These are phyloP conservation scores for Lepidotrigona ventralis DNA, from an alignment of 1,140 invertebrate species.

Conservation along the genomic window DNA sequence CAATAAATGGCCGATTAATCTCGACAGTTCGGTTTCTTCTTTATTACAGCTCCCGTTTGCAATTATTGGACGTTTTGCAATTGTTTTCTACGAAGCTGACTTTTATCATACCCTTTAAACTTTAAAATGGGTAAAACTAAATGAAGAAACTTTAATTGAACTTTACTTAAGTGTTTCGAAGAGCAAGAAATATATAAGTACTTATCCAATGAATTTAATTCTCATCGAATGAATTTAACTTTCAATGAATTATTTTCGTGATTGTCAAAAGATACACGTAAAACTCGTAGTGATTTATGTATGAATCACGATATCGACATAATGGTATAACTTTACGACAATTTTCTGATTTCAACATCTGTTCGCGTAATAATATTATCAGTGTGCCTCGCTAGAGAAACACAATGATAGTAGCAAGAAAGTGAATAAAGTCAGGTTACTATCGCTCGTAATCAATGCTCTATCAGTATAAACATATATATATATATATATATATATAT, in stretches of 20 bases:
- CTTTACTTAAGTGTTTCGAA: neutral
- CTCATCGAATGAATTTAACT: neutral
- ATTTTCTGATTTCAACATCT: neutral
- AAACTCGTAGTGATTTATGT: neutral
- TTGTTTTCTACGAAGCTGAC: neutral
- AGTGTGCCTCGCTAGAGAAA: neutral
- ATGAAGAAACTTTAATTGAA: neutral
- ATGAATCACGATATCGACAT: neutral
- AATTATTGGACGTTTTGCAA: neutral
- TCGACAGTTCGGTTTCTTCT: neutral
- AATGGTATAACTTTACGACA: too few relatives aligned
- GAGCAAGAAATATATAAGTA: neutral
- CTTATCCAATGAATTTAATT: neutral
- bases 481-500: conserved; percentile 22
- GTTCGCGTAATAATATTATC: neutral
- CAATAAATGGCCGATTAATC: conserved; percentile 26
- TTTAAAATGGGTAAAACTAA: neutral
- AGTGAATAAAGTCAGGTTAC: neutral
- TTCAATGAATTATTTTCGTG: too few relatives aligned
- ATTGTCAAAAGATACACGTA: neutral
- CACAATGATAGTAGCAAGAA: neutral
- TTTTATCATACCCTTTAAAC: neutral
- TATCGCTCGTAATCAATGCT: neutral
- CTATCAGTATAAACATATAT: conserved; percentile 20
- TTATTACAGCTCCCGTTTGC: neutral